Percentiles rank a stretch among this genome's conserved stretches.
Conservation (phyloP, 2,888 invertebrate genomes). For the Ormyrus pomaceus region DNA sequence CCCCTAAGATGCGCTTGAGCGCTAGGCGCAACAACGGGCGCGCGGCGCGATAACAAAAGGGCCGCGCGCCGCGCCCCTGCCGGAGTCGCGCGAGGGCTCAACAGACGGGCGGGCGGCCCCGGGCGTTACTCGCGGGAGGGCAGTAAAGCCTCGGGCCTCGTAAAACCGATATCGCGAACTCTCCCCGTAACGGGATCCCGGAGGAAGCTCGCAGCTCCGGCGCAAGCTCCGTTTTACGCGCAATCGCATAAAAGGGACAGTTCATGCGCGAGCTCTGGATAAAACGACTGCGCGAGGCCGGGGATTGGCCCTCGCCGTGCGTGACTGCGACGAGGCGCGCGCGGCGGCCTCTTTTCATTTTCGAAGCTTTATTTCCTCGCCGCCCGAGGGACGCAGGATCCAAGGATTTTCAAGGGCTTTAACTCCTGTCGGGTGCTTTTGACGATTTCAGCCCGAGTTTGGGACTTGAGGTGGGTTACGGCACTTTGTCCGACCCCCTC, state of each 20-base stretch:
- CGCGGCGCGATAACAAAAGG: too few species aligned
- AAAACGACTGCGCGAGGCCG: neutral
- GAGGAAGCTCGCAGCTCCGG: neutral
- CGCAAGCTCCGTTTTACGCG: constrained; percentile 29
- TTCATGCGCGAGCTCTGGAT: neutral
- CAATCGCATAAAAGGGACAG: constrained; percentile 41
- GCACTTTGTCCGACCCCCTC: too few species aligned
- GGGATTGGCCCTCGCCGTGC: neutral
- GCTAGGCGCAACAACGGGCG: too few species aligned
- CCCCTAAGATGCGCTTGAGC: too few species aligned
- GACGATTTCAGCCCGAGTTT: constrained; percentile 1
- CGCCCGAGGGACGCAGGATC: neutral
- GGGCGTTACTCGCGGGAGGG: constrained; percentile 55
- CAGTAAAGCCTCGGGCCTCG: constrained; percentile 59
- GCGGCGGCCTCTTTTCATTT: constrained; percentile 1
- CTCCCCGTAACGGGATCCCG: neutral
- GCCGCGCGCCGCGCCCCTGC: neutral
- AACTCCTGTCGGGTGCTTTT: constrained; percentile 22
- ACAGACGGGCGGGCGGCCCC: neutral
- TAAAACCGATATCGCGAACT: constrained; percentile 59
- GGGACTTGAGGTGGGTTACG: too few species aligned
- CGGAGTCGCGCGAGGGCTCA: neutral
- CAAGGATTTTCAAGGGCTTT: neutral
- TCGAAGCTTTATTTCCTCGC: constrained; percentile 3
- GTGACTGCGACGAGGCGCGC: neutral